Evolutionary conservation across 2,113 vertebrate species (phyloP), one percentile per base, ranked within the genome.

Genomic region (Laticauda laticaudata): DNA sequence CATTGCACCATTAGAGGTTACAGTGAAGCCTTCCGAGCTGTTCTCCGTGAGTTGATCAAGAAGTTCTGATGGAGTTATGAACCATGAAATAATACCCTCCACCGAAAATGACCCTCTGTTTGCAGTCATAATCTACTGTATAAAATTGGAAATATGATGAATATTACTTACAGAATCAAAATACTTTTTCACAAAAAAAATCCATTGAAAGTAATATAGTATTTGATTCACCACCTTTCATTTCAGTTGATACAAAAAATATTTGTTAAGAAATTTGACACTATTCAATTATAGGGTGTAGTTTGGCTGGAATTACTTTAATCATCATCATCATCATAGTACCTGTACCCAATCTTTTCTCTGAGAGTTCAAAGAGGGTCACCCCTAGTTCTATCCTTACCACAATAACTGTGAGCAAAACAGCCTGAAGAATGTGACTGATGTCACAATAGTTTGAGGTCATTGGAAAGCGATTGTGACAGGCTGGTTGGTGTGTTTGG

Each of bases 1-100:
- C 21, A 26, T 29, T 18, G 1, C 26, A 92, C 93, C 92, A 91
- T 7, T 1, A 91, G n/a, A 1, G 87, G 81, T 93, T 88, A 90
- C 14, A 92, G 88, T 24, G 69, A 18, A 94, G 93, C 3, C 53
- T 94, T 95, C 85, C 93, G 92, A 1, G 0, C 4, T 90, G 86
- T 0, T 0, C 59, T 90, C 0, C 39, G 91, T 29, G 81, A 96
- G 96, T 61, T 93, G 1, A 5, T 11, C n/a, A 12, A 75, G 91
- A 87, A 92, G 91, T 61, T 34, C 93, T 55, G 92, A 2, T 0
- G 0, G 0, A 53, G 93, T 93, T 91, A 15, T 91, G 94, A 96
- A 94, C 15, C 93, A 1, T 85, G 51, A 59, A 48, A 29, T 92
- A 43, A 69, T 26, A 87, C 11, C 15, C 45, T 75, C 10, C 59